Percentiles rank a stretch among this genome's conserved stretches.
These are phyloP conservation scores for Pipistrellus kuhlii DNA, from an alignment of 2,797 vertebrate genomes.

Conservation along the genomic window DNA sequence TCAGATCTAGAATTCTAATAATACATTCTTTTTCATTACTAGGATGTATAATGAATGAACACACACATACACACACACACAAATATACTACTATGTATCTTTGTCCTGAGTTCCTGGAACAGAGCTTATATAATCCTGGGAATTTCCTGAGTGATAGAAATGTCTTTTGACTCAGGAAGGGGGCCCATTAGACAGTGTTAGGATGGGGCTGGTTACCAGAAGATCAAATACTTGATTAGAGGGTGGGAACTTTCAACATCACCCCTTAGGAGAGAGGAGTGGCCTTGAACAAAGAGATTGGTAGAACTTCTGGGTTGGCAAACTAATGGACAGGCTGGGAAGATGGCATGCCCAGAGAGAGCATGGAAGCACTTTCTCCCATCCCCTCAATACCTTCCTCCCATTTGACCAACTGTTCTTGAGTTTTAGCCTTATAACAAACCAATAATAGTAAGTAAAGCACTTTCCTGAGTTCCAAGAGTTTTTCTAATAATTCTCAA, in stretches of 20 bases:
- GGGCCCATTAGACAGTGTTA: not conserved
- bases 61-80: too few species aligned
- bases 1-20: constrained; percentile 1
- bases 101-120: constrained; percentile 6
- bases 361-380: not conserved
- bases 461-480: not conserved
- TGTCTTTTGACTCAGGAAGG: not conserved
- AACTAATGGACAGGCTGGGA: not conserved
- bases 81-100: not conserved
- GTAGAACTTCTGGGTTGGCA: not conserved
- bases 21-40: not conserved
- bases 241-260: not conserved
- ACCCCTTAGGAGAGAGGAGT: not conserved
- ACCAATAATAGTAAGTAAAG: not conserved
- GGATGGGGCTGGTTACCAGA: not conserved
- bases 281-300: not conserved
- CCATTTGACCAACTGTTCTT: not conserved
- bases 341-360: not conserved
- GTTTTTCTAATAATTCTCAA: not conserved
- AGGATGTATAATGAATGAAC: not conserved
- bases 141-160: not conserved
- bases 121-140: not conserved
- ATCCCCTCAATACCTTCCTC: not conserved
- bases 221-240: not conserved
- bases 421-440: not conserved